These are phyloP conservation scores for Heliocidaris erythrogramma DNA, from an alignment of 35 echinoderm and acorn worm species.

Conservation along the genomic window DNA sequence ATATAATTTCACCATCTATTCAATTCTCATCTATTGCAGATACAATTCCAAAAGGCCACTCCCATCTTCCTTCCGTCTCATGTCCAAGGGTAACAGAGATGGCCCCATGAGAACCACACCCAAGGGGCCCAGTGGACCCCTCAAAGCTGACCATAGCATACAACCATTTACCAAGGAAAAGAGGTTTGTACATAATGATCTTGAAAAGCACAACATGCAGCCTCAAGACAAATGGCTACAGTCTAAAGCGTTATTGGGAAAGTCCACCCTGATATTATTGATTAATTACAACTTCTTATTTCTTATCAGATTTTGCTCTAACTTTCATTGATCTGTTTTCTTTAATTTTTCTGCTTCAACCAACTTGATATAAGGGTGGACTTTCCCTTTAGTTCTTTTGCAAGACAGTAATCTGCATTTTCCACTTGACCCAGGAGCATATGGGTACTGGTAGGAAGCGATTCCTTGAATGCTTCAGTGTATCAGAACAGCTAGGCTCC, in stretches of 20 bases:
- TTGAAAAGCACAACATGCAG: too few relatives aligned
- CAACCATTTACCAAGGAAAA: constrained; percentile 79
- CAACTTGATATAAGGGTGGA: too few relatives aligned
- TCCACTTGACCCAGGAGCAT: too few relatives aligned
- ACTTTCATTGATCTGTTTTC: too few relatives aligned
- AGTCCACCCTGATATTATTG: too few relatives aligned
- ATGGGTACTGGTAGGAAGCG: too few relatives aligned
- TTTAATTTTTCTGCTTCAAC: too few relatives aligned
- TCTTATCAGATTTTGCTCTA: too few relatives aligned
- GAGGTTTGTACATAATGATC: constrained; percentile 48
- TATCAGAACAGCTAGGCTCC: too few relatives aligned
- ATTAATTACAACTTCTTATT: too few relatives aligned
- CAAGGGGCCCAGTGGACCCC: constrained; percentile 67
- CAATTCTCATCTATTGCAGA: constrained; percentile 20
- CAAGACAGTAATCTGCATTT: not conserved
- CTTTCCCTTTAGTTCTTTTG: too few relatives aligned
- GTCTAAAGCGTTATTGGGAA: not conserved
- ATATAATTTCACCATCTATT: too few relatives aligned
- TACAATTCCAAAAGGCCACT: constrained; percentile 66
- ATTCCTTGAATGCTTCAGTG: not conserved
- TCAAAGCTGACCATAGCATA: constrained; percentile 91
- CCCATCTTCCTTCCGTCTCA: constrained; percentile 57
- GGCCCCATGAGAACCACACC: constrained; percentile 42
- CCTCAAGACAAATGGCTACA: not conserved
- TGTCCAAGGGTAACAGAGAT: constrained; percentile 71